phyloP scores from a whole-genome alignment of 2,888 invertebrate species.

The Megaustenia siamemsis region DNA sequence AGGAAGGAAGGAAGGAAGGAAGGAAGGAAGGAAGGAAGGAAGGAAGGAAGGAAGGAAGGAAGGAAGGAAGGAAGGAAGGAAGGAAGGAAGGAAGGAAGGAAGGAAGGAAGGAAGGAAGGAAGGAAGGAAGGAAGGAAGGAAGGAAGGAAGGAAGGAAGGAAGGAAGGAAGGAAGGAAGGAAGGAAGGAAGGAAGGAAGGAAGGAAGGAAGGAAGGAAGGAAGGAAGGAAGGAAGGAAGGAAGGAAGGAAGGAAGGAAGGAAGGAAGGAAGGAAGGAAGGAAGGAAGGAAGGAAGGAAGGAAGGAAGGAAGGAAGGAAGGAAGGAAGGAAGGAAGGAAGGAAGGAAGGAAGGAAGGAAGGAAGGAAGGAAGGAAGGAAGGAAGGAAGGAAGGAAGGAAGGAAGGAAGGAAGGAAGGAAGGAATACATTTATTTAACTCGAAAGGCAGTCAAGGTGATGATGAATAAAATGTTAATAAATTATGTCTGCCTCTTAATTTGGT shows the following conservation, averaged over 20 bases:
- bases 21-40: background rate
- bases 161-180: background rate
- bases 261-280: background rate
- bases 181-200: background rate
- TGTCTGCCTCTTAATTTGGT: too few relatives aligned
- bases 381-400: too few relatives aligned
- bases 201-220: background rate
- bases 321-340: background rate
- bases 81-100: background rate
- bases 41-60: background rate
- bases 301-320: background rate
- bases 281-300: background rate
- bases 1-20: background rate
- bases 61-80: background rate
- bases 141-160: background rate
- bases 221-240: background rate
- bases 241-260: background rate
- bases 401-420: background rate
- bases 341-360: background rate
- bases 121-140: background rate
- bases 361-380: background rate
- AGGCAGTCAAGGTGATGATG: too few relatives aligned
- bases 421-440: background rate
- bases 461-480: too few relatives aligned
- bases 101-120: constrained; percentile 2